phyloP scores from a whole-genome alignment of 2,797 vertebrate species.

The Gadopsis bispinosus region DNA sequence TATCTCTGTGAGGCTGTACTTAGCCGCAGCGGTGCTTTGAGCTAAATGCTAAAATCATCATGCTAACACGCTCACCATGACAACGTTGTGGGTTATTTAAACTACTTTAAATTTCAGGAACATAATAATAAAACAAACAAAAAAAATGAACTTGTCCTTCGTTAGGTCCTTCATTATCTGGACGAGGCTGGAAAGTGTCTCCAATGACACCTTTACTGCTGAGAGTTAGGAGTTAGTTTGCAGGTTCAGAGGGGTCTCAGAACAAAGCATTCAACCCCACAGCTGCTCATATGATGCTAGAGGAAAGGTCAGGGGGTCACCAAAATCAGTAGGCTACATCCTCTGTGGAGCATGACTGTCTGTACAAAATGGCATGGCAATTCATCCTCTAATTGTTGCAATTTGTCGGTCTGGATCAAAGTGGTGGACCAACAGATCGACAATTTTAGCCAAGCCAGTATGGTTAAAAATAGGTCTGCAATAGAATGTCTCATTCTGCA shows the following conservation, averaged over 20 bases:
- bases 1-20: not conserved
- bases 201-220: too few species aligned
- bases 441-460: not conserved
- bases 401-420: constrained; percentile 1
- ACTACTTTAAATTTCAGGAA: too few species aligned
- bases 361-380: not conserved
- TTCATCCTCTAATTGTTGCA: not conserved
- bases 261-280: too few species aligned
- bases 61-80: not conserved
- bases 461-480: constrained; percentile 11
- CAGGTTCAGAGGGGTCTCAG: too few species aligned
- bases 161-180: too few species aligned
- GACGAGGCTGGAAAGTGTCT: too few species aligned
- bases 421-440: not conserved
- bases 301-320: not conserved
- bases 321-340: not conserved
- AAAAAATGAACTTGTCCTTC: too few species aligned
- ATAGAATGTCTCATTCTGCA: not conserved
- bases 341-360: not conserved
- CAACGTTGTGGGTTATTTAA: not conserved
- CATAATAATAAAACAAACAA: too few species aligned
- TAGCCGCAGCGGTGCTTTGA: not conserved
- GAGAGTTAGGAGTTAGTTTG: too few species aligned
- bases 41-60: not conserved
- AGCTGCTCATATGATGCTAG: not conserved